A percentile compares a stretch with the other conserved stretches of the same genome.
phyloP scores from a whole-genome alignment of 2,888 invertebrate species.

The Drosophila affinis region DNA sequence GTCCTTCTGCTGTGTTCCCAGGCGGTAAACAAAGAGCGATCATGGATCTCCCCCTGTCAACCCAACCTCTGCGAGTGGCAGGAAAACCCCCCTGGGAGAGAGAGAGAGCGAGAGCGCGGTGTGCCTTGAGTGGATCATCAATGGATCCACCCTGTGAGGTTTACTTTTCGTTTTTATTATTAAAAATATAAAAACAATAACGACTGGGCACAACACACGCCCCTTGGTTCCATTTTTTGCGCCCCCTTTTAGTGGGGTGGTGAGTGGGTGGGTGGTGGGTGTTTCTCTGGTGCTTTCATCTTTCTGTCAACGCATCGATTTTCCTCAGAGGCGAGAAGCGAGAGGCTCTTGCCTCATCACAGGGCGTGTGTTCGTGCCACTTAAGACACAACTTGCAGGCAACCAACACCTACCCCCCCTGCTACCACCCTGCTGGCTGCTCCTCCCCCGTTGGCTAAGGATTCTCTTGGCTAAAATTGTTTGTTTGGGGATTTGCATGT shows the following conservation, averaged over 20 bases:
- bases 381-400: constrained; percentile 51
- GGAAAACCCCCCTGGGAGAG: too few species aligned
- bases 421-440: background rate
- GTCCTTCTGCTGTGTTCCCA: too few species aligned
- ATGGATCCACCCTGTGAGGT: constrained; percentile 16
- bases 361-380: constrained; percentile 35
- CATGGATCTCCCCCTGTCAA: too few species aligned
- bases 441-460: constrained; percentile 22
- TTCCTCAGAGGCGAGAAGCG: constrained; percentile 21
- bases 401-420: constrained; percentile 7
- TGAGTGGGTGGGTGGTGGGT: constrained; percentile 14
- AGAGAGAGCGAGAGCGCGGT: too few species aligned
- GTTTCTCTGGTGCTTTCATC: constrained; percentile 63
- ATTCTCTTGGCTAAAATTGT: constrained; percentile 70
- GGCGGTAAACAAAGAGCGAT: too few species aligned
- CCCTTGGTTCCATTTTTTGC: constrained; percentile 25
- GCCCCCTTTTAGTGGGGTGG: background rate
- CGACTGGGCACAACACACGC: constrained; percentile 23
- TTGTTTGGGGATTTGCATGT: constrained; percentile 78
- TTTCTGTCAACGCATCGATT: constrained; percentile 74
- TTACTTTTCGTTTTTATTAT: constrained; percentile 40
- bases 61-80: too few species aligned
- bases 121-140: background rate
- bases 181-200: constrained; percentile 68
- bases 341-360: constrained; percentile 51